These are phyloP conservation scores for Drosophila colorata DNA, from an alignment of 2,888 invertebrate genomes.

Conservation along the genomic window DNA sequence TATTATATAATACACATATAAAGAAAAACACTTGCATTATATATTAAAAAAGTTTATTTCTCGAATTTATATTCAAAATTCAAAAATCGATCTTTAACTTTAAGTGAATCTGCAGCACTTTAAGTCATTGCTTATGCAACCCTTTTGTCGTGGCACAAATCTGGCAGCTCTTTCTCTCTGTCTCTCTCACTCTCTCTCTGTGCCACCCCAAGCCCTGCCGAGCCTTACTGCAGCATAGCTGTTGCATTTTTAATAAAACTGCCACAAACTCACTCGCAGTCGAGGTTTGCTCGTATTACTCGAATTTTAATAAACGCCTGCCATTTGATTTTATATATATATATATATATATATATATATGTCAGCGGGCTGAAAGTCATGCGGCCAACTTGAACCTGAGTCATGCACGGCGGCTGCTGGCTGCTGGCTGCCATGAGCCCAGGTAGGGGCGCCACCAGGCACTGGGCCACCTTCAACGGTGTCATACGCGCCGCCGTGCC, in stretches of 20 bases:
- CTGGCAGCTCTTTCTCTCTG: constrained; percentile 18
- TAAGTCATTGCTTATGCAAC: background rate
- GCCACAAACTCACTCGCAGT: constrained; percentile 26
- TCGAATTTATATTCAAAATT: no score
- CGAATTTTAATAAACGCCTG: constrained; percentile 54
- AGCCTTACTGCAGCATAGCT: constrained; percentile 9
- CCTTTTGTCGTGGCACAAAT: constrained; percentile 33
- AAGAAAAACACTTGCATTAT: no score
- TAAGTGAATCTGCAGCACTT: no score
- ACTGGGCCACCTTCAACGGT: constrained; percentile 77
- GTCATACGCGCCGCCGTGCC: constrained; percentile 52
- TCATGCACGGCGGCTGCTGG: constrained; percentile 62
- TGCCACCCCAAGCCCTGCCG: background rate
- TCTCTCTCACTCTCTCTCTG: background rate
- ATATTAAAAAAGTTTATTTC: no score
- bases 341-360: constrained; percentile 19
- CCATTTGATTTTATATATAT: constrained; percentile 54
- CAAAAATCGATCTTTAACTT: no score
- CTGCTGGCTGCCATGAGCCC: constrained; percentile 19
- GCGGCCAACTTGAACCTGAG: constrained; percentile 81
- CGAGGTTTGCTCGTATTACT: constrained; percentile 36
- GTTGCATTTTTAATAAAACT: constrained; percentile 59
- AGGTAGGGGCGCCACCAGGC: constrained; percentile 47
- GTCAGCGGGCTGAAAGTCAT: constrained; percentile 65
- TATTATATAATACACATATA: no score